Percentiles rank a stretch among this genome's conserved stretches.
Conservation (phyloP, 2,113 vertebrate genomes). For the Artemisiospiza belli region DNA sequence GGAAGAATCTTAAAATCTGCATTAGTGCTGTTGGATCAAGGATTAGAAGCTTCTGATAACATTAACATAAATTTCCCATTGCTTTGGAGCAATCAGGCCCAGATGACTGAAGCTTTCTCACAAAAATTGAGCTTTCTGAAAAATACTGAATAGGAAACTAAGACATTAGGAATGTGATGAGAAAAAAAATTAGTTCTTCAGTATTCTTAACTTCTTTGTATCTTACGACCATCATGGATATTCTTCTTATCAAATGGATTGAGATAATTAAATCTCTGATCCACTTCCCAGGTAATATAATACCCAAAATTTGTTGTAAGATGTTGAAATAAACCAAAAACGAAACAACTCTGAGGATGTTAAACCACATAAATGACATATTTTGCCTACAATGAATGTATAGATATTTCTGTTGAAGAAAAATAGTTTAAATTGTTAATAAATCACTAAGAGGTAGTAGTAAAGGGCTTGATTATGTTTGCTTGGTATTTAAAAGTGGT, state of each 20-base stretch:
- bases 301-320: neutral
- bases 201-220: neutral
- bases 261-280: neutral
- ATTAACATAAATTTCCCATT: neutral
- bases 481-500: neutral
- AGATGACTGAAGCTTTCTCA: neutral
- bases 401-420: neutral
- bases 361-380: neutral
- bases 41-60: neutral
- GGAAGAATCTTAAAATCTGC: slow-evolving; percentile 3
- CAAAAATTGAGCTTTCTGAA: neutral
- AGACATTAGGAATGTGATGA: neutral
- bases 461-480: neutral
- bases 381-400: neutral
- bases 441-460: neutral
- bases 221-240: neutral
- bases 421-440: neutral
- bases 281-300: neutral
- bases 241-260: neutral
- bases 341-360: neutral
- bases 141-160: neutral
- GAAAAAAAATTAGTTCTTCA: neutral
- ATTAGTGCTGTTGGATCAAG: neutral
- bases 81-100: neutral
- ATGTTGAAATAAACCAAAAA: neutral